These are phyloP conservation scores for Campylorhamphus procurvoides DNA, from an alignment of 2,113 vertebrate genomes.

Conservation along the genomic window DNA sequence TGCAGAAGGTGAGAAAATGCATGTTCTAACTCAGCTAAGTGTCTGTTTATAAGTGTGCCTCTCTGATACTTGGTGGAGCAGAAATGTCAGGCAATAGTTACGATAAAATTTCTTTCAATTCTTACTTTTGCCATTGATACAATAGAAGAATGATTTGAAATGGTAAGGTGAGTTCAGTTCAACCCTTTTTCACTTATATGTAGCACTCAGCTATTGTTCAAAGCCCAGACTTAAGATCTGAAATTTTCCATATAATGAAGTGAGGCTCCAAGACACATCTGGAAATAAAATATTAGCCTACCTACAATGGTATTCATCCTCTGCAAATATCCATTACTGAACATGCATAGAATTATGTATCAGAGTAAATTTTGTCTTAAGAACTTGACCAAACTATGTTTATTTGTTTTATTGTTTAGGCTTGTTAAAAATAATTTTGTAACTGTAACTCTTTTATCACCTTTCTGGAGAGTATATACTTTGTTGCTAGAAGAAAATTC, in stretches of 20 bases:
- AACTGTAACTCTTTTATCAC: background rate
- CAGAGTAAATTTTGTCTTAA: background rate
- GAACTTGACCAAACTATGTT: background rate
- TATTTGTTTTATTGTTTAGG: background rate
- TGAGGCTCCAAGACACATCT: background rate
- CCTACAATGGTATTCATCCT: background rate
- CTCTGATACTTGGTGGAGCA: background rate
- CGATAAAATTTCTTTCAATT: background rate
- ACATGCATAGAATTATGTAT: background rate
- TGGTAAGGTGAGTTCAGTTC: background rate
- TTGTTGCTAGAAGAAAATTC: background rate
- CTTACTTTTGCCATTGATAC: background rate
- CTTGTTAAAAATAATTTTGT: background rate
- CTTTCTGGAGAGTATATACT: background rate
- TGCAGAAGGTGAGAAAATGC: conserved; percentile 80
- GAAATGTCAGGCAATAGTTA: background rate
- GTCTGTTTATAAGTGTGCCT: background rate
- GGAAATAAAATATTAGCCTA: background rate
- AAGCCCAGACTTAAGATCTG: background rate
- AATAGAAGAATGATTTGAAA: background rate
- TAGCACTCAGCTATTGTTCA: background rate
- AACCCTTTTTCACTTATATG: background rate
- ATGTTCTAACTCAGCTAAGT: background rate
- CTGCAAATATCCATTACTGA: background rate
- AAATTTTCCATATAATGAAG: background rate